Base-by-base conservation (phyloP, 2,888 invertebrate genomes). In the Rhorus exstirpatorius region DNA sequence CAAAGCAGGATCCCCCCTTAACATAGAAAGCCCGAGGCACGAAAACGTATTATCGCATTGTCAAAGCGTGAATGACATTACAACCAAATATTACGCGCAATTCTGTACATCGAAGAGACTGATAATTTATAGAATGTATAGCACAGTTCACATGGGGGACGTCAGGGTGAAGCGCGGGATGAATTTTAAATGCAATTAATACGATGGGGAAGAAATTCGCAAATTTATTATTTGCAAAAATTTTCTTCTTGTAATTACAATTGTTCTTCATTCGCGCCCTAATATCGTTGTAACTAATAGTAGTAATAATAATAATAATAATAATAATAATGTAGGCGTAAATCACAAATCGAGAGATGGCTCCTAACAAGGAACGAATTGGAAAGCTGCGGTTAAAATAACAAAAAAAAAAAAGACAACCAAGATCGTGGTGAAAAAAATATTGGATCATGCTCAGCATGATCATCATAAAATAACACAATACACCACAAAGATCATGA, bases 391-490 rank as follows among this genome's bases (percentile, higher is more conserved):
- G 81, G 76, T 81, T 65, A 72, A 86, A 76, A 75, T 61, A 70
- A 76, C 68, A 75, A 55, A 67, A 75, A 81, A 79, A 85, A 83
- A 86, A 85, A 85, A 83, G 74, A 81, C 38, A 38, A 38, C 8
- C 38, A 38, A 7, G 38, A 38, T 38, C 38, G 10, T 38, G 6
- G 38, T 38, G 38, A 79, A 83, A 17, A 58, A 63, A 80, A 77
- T 82, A 75, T n/a, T n/a, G n/a, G 65, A 51, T 76, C 19, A 26
- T 41, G 38, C 38, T 31, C 31, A 6, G 31, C 31, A 31, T 31
- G 6, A 31, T 31, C 3, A 31, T 31, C 31, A 31, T 6, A 31
- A 31, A 2, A 2, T 31, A 31, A 3, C 31, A 31, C 6, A 3
- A 31, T 31, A 31, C 6, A 31, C 6, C 31, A n/a, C 6, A 31